Evolutionary conservation across 2,113 vertebrate species (phyloP).

Genomic region (Gallinago media): DNA sequence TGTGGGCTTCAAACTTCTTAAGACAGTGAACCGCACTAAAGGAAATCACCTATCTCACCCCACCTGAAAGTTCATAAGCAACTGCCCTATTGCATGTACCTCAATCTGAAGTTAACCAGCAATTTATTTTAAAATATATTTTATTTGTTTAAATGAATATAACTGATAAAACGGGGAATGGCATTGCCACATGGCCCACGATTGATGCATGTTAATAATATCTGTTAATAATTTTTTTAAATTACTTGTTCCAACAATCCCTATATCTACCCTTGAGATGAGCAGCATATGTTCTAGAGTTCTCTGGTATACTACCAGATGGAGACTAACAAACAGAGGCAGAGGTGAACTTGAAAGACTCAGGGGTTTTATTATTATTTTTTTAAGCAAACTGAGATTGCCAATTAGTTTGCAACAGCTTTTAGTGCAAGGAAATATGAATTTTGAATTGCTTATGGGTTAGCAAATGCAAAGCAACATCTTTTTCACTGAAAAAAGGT

Average conservation of each 20-base stretch:
- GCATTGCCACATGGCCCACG: not conserved
- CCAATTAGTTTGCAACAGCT: not conserved
- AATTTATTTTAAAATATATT: not conserved
- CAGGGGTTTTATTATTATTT: not conserved
- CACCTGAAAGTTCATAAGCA: not conserved
- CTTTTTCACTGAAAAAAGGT: not conserved
- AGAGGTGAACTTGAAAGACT: slow-evolving; percentile 11
- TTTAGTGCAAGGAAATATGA: not conserved
- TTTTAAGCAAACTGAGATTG: not conserved
- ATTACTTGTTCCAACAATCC: not conserved
- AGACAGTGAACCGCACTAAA: not conserved
- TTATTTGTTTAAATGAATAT: not conserved
- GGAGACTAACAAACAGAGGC: not conserved
- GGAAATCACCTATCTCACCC: not conserved
- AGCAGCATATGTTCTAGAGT: not conserved
- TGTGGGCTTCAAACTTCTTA: no score
- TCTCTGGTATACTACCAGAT: not conserved
- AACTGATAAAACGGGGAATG: not conserved
- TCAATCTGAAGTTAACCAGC: not conserved
- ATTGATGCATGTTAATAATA: not conserved
- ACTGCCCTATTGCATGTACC: not conserved
- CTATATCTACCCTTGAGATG: not conserved
- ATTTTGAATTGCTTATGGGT: not conserved
- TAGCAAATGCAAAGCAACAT: not conserved
- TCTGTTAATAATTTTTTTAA: not conserved